Base-by-base conservation (phyloP, 2,797 vertebrate species). In the Agapornis canus region DNA sequence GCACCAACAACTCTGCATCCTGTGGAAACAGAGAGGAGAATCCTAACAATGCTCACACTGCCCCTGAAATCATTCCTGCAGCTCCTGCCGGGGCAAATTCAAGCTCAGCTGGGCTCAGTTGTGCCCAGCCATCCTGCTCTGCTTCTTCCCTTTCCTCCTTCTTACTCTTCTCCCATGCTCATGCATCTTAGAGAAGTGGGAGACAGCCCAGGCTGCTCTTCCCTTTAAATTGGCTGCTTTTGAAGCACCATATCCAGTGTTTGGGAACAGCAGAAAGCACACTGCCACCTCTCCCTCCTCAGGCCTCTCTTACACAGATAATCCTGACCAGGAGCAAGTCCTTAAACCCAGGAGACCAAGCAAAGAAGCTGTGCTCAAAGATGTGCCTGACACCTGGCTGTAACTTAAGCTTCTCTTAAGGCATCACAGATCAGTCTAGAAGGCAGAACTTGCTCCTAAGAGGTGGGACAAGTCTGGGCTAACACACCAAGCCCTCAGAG, bases 101-200 rank as follows among this genome's bases (percentile, higher is more conserved):
- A 70, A 77, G 54, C 26, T 48, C 4, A 6, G 27, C 21, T 70
- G 71, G 22, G 18, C 61, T 71, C 52, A 49, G 61, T 5, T 54
- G 48, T 81, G 48, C 20, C 35, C 29, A 56, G 15, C 29, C 56
- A 80, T 6, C 6, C 60, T 31, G 35, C 35, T 57, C 35, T 21
- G 52, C 59, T 77, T 21, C 86, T 89, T 27, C 23, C 35, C 20
- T 5, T 39, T 87, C 14, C 8, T 37, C 47, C 10, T 42, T 6
- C 26, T 40, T 40, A 15, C 19, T 75, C 20, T 63, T 39, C 20
- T 42, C 32, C 35, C 1, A 0, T 16, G 26, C 32, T 70, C 56
- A 13, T 2, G 5, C 26, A 11, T 0, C 4, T 49, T 2, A n/a
- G 54, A 65, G 64, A 89, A 82, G n/a, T 2, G 8, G 57, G 40